These are phyloP conservation scores for Molorchus minor DNA, from an alignment of 2,888 invertebrate genomes.

Conservation along the genomic window DNA sequence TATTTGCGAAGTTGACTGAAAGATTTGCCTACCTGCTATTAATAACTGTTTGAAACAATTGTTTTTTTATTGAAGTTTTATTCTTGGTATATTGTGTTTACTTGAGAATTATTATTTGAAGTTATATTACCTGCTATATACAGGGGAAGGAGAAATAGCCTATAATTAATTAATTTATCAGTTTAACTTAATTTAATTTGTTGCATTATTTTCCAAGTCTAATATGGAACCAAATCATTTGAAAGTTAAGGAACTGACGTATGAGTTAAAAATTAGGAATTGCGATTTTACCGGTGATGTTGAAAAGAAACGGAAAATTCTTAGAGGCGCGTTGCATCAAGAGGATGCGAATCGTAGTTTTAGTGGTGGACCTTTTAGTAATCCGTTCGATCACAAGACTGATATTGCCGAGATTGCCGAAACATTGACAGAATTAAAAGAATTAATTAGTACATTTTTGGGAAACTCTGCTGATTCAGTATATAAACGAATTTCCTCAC, in stretches of 20 bases:
- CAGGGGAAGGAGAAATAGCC: no score
- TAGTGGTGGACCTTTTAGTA: background rate
- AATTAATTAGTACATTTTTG: background rate
- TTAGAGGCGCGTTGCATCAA: constrained; percentile 5
- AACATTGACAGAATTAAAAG: background rate
- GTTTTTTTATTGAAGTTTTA: no score
- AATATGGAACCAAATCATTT: constrained; percentile 5
- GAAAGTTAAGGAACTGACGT: background rate
- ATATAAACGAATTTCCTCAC: constrained; percentile 5
- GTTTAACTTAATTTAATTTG: no score
- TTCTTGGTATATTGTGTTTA: no score
- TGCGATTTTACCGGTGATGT: background rate
- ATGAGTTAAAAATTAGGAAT: background rate
- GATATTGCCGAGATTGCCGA: background rate
- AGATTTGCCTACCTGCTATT: no score
- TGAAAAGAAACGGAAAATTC: background rate
- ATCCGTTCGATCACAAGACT: background rate
- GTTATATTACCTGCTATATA: no score
- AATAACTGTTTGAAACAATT: no score
- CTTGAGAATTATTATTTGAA: no score
- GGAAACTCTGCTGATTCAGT: background rate
- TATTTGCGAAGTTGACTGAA: no score
- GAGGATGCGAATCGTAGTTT: constrained; percentile 9
- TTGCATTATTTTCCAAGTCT: no score
- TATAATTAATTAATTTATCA: no score